Conservation (phyloP, 2,797 vertebrate genomes). For the Muraenolepis orangiensis region DNA sequence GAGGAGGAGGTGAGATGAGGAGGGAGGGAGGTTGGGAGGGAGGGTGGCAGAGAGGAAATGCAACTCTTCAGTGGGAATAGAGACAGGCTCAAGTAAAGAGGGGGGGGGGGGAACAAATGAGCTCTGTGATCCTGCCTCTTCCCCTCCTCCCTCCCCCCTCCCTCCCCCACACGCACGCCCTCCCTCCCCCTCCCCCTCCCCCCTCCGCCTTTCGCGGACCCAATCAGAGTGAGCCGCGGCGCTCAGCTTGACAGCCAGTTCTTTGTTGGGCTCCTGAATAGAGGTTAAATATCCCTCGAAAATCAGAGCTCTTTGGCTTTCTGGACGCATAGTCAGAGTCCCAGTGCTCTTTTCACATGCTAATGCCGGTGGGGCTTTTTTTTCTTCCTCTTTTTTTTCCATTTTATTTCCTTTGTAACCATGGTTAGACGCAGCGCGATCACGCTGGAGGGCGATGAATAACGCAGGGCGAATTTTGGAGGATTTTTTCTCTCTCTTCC, state of each 20-base stretch:
- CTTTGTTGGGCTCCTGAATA: slow-evolving; percentile 84
- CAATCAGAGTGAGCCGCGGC: slow-evolving; percentile 76
- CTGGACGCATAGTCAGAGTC: slow-evolving; percentile 78
- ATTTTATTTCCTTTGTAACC: slow-evolving; percentile 76
- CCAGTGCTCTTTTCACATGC: slow-evolving; percentile 83
- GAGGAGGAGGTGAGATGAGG: background rate
- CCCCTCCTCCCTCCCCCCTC: slow-evolving; percentile 28
- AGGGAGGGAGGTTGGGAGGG: background rate
- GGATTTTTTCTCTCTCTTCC: slow-evolving; percentile 52
- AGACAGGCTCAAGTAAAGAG: slow-evolving; percentile 84
- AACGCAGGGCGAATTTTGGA: slow-evolving; percentile 74
- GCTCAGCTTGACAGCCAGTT: slow-evolving; percentile 74
- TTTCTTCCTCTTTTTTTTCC: no score
- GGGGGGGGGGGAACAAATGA: slow-evolving; percentile 81
- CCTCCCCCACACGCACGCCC: slow-evolving; percentile 1
- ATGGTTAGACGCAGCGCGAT: slow-evolving; percentile 74
- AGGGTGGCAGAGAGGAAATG: slow-evolving; percentile 60
- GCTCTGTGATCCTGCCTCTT: slow-evolving; percentile 77
- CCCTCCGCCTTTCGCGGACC: slow-evolving; percentile 45
- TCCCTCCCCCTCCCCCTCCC: slow-evolving; percentile 2
- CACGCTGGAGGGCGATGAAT: slow-evolving; percentile 82
- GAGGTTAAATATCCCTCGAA: slow-evolving; percentile 86
- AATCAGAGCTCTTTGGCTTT: slow-evolving; percentile 85
- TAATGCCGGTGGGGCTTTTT: slow-evolving; percentile 69
- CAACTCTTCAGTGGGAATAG: slow-evolving; percentile 78